A percentile compares a stretch with the other conserved stretches of the same genome.
phyloP scores from a whole-genome alignment of 2,113 vertebrate species.

The Gila orcuttii region DNA sequence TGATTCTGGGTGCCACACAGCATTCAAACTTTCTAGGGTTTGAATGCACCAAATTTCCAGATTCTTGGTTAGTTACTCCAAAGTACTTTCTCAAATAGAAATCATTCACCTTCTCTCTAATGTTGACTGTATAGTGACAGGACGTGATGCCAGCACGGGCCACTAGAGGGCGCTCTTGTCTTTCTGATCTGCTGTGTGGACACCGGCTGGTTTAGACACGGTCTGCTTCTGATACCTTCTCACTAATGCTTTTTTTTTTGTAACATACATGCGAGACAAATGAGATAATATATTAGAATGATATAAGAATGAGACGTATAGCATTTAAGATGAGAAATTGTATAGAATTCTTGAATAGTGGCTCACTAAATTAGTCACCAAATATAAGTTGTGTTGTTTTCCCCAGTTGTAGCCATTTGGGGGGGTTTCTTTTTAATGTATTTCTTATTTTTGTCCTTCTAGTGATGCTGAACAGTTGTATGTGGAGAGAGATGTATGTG shows the following conservation, averaged over 20 bases:
- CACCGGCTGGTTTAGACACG: not conserved
- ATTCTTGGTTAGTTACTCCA: not conserved
- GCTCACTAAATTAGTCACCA: constrained; percentile 75
- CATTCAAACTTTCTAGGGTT: not conserved
- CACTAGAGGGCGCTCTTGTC: constrained; percentile 61
- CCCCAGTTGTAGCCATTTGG: constrained; percentile 43
- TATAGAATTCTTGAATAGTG: constrained; percentile 78
- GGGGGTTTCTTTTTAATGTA: constrained; percentile 42
- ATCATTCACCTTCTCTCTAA: not conserved
- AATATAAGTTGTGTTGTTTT: constrained; percentile 53
- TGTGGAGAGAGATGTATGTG: constrained; percentile 55
- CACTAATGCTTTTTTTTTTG: constrained; percentile 62
- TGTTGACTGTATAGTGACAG: not conserved
- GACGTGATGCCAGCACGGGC: constrained; percentile 29
- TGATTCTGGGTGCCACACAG: constrained; percentile 6
- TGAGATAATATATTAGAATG: constrained; percentile 80
- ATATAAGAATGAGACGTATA: constrained; percentile 77
- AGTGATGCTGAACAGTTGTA: constrained; percentile 45
- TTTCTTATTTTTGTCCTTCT: constrained; percentile 53
- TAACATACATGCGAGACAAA: constrained; percentile 70
- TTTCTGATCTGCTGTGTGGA: constrained; percentile 49
- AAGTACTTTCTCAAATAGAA: not conserved
- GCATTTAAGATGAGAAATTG: constrained; percentile 73
- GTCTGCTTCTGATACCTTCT: constrained; percentile 48
- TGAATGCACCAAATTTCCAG: not conserved